phyloP scores from a whole-genome alignment of 2,113 vertebrate genomes.

The Delphinapterus leucas region DNA sequence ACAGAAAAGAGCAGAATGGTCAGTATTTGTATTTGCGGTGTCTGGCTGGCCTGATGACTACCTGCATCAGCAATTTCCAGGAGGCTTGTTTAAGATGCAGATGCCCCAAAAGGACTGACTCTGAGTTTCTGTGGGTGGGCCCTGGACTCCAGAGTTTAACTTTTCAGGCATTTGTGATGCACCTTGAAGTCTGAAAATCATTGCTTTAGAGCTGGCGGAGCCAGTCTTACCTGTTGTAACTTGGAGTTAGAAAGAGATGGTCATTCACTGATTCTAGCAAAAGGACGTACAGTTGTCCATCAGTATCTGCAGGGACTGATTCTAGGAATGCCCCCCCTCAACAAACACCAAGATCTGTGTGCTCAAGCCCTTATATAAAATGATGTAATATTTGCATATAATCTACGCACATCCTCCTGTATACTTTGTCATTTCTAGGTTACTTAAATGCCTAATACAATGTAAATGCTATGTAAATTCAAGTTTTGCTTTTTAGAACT shows the following conservation, averaged over 20 bases:
- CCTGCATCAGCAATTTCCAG: neutral
- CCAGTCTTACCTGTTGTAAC: neutral
- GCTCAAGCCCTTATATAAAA: neutral
- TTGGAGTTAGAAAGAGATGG: constrained; percentile 13
- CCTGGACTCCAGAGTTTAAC: neutral
- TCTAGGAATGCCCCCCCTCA: neutral
- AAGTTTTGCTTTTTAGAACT: neutral
- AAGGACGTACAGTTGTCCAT: neutral
- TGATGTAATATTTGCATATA: neutral
- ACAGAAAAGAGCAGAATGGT: neutral
- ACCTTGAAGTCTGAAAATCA: constrained; percentile 22
- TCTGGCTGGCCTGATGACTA: neutral
- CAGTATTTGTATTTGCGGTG: neutral
- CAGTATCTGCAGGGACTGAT: neutral
- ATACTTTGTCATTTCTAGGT: neutral
- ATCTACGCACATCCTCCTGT: neutral
- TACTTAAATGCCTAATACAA: neutral
- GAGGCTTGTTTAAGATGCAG: constrained; percentile 25
- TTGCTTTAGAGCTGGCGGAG: constrained; percentile 29
- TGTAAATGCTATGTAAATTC: neutral
- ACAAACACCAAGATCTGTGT: neutral
- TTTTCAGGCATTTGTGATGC: neutral
- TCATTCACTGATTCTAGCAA: neutral
- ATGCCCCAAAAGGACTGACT: neutral
- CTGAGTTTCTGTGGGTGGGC: neutral